These are phyloP conservation scores for Onthophagus sagittarius DNA, from an alignment of 2,888 invertebrate genomes.

Conservation along the genomic window DNA sequence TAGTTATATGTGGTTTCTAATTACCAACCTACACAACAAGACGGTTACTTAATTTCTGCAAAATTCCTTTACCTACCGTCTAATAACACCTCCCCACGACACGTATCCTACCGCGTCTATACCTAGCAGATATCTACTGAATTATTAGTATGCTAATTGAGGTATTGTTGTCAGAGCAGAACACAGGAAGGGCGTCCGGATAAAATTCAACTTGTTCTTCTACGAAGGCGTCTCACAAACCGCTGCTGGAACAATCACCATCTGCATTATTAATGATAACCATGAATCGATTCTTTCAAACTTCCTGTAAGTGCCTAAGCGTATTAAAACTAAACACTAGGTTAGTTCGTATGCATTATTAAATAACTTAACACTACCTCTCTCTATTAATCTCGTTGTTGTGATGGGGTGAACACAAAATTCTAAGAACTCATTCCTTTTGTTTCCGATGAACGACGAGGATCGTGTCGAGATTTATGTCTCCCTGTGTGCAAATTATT, in stretches of 20 bases:
- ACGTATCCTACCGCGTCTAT: background rate
- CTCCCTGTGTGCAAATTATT: slow-evolving; percentile 13
- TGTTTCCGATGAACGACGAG: background rate
- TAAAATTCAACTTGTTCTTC: background rate
- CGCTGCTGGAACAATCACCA: background rate
- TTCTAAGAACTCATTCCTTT: background rate
- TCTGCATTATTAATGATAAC: background rate
- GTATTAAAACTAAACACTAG: background rate
- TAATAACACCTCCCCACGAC: background rate
- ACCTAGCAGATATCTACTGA: background rate
- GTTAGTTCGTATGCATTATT: background rate
- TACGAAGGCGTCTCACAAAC: background rate
- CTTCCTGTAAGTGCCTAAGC: background rate
- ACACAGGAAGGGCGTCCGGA: background rate
- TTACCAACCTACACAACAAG: background rate
- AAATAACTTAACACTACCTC: background rate
- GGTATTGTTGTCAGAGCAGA: background rate
- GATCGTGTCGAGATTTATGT: slow-evolving; percentile 10
- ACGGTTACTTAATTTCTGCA: background rate
- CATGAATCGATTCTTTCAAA: background rate
- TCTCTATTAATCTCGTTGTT: background rate
- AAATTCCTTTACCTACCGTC: background rate
- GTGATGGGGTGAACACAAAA: background rate
- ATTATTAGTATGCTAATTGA: background rate
- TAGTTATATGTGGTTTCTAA: background rate